These are phyloP conservation scores for Scalopus aquaticus DNA, from an alignment of 2,113 vertebrate species.

Conservation along the genomic window DNA sequence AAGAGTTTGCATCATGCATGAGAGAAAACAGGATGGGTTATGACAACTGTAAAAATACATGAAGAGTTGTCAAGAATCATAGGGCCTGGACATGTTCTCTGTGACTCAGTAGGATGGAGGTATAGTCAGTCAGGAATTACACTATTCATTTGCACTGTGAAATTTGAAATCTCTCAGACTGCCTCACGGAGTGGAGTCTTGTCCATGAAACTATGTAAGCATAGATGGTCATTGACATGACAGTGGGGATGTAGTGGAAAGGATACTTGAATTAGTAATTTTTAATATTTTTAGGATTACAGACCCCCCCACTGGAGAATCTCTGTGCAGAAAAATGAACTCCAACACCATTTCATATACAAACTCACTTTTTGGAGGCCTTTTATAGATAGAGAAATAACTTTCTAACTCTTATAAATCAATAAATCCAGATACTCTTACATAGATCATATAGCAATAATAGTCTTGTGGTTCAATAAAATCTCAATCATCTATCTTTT, in stretches of 20 bases:
- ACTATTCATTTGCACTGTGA: neutral
- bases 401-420: constrained; percentile 33
- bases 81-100: neutral
- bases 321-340: neutral
- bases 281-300: neutral
- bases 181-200: neutral
- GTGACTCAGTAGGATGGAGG: neutral
- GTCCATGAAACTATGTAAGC: neutral
- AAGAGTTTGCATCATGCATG: neutral
- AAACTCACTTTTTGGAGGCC: neutral
- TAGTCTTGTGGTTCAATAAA: constrained; percentile 17
- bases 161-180: neutral
- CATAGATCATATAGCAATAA: neutral
- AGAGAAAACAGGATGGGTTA: neutral
- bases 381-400: neutral
- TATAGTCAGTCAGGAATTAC: neutral
- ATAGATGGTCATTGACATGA: neutral
- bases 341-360: neutral
- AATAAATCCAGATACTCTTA: neutral
- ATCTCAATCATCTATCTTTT: constrained; percentile 28
- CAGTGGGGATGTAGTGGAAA: neutral
- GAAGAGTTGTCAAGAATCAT: neutral
- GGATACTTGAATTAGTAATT: neutral
- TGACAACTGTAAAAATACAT: neutral
- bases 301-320: neutral